A percentile compares a stretch with the other conserved stretches of the same genome.
phyloP scores from a whole-genome alignment of 2,797 vertebrate species.

The Ciconia nigra region DNA sequence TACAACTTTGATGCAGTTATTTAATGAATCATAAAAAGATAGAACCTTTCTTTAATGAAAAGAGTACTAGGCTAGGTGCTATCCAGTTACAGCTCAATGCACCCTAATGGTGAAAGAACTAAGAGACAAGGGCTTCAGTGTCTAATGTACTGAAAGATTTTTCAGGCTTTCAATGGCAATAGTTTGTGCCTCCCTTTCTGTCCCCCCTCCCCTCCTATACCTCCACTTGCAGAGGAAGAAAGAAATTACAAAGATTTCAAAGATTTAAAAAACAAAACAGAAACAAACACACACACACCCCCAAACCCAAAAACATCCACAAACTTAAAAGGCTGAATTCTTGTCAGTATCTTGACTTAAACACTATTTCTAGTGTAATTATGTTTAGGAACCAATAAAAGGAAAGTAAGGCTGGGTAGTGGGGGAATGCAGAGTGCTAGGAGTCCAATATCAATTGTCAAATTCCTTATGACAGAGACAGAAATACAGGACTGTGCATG shows the following conservation, averaged over 20 bases:
- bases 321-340: not conserved
- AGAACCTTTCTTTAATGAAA: not conserved
- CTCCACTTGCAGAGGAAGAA: not conserved
- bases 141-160: not conserved
- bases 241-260: not conserved
- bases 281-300: not conserved
- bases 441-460: not conserved
- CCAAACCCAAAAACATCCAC: accelerated
- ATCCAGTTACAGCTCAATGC: not conserved
- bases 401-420: not conserved
- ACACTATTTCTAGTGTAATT: not conserved
- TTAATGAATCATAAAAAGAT: not conserved
- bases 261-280: not conserved
- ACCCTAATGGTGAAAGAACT: not conserved
- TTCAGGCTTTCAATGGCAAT: not conserved
- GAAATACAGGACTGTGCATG: not conserved
- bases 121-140: not conserved
- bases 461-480: not conserved
- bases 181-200: not conserved
- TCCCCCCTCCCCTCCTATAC: no score
- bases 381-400: not conserved
- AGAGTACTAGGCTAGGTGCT: not conserved
- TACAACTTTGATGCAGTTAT: not conserved
- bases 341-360: not conserved
- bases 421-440: not conserved